These are phyloP conservation scores for Chydorus sphaericus DNA, from an alignment of 2,888 invertebrate genomes.

Conservation along the genomic window DNA sequence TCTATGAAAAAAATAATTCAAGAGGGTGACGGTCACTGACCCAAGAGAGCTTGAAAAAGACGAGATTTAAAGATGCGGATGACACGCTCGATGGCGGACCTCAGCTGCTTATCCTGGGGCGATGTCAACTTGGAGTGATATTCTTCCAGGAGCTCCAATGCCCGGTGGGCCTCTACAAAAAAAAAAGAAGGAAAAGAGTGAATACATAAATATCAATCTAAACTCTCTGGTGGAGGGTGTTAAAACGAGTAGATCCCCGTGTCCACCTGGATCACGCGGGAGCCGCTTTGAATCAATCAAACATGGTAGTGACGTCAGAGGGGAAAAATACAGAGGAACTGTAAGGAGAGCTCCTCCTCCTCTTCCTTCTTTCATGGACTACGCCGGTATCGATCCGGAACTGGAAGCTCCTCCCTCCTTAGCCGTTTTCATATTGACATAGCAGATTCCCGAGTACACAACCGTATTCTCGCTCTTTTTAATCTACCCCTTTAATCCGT, in stretches of 20 bases:
- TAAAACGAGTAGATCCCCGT: background rate
- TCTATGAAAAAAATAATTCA: too few relatives aligned
- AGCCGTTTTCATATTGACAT: too few relatives aligned
- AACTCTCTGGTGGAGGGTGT: background rate
- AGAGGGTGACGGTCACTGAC: too few relatives aligned
- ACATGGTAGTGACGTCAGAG: background rate
- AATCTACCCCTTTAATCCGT: background rate
- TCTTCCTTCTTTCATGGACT: background rate
- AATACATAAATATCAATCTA: too few relatives aligned
- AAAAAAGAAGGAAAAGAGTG: too few relatives aligned
- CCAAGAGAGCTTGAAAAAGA: constrained; percentile 92
- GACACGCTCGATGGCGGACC: constrained; percentile 91
- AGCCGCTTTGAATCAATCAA: background rate
- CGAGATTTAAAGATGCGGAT: constrained; percentile 96
- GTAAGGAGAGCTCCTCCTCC: background rate
- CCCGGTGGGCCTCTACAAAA: constrained; percentile 86
- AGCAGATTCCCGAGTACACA: too few relatives aligned
- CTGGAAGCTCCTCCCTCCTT: background rate
- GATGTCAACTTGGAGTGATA: constrained; percentile 88
- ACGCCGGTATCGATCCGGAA: background rate
- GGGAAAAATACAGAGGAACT: too few relatives aligned
- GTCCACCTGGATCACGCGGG: background rate
- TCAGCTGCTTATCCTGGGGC: constrained; percentile 87
- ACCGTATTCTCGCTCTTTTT: background rate
- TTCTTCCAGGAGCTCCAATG: constrained; percentile 93